Percentiles rank a stretch among this genome's conserved stretches.
Conservation (phyloP, 1,140 invertebrate species). For the Ylistrum balloti region DNA sequence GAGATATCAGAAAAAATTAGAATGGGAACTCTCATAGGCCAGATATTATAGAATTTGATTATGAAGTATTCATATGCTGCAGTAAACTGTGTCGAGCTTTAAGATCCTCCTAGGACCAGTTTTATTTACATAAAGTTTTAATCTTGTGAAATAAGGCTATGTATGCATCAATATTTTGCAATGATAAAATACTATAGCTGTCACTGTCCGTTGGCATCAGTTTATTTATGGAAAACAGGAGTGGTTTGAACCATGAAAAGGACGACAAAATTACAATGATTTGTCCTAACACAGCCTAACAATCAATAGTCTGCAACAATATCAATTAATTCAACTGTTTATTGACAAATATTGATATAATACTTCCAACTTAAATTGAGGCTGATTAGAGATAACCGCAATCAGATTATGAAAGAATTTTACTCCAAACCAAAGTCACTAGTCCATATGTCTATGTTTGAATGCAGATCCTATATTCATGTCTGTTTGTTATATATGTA, state of each 20-base stretch:
- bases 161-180: not conserved
- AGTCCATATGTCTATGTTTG: not conserved
- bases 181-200: not conserved
- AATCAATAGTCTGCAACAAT: not conserved
- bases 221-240: constrained; percentile 39
- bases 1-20: not conserved
- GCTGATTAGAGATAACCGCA: not conserved
- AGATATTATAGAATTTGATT: not conserved
- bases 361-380: not conserved
- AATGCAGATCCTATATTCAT: not conserved
- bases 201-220: not conserved
- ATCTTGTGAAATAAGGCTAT: not conserved
- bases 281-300: not conserved
- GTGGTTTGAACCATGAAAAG: not conserved
- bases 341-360: not conserved
- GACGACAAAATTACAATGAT: not conserved
- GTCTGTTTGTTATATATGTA: not conserved
- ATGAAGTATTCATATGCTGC: not conserved
- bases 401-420: not conserved
- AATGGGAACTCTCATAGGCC: not conserved
- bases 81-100: not conserved
- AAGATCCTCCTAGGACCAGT: not conserved
- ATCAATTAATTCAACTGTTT: not conserved
- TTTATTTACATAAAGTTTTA: not conserved
- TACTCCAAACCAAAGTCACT: not conserved